Conservation (phyloP, 2,113 vertebrate species). For the Numenius arquata region DNA sequence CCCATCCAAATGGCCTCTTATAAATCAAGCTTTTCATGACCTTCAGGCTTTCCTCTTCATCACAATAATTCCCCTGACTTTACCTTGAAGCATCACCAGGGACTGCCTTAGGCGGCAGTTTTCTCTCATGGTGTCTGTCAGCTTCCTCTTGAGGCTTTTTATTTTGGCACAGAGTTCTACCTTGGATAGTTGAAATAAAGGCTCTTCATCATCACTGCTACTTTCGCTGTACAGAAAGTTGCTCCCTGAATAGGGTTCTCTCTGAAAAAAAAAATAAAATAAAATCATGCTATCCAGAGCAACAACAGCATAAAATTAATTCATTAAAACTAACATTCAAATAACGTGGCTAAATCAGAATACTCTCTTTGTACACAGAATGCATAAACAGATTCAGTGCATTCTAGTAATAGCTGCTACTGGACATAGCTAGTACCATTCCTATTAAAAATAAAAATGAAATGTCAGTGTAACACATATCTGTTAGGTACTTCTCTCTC, state of each 20-base stretch:
- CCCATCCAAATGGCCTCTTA: background rate
- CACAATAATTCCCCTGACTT: background rate
- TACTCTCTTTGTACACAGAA: background rate
- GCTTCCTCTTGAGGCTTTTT: conserved; percentile 72
- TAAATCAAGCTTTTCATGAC: conserved; percentile 11
- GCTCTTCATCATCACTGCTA: conserved; percentile 76
- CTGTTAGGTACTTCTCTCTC: background rate
- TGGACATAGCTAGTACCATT: background rate
- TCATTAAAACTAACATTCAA: background rate
- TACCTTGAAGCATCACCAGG: conserved; percentile 78
- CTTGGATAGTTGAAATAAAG: conserved; percentile 75
- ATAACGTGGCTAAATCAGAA: background rate
- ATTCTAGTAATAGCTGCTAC: background rate
- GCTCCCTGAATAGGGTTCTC: conserved; percentile 64
- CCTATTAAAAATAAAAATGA: background rate
- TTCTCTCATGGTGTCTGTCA: conserved; percentile 70
- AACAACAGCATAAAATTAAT: conserved; percentile 4
- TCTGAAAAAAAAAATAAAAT: conserved; percentile 29
- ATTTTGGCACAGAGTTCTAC: conserved; percentile 74
- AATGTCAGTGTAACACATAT: background rate
- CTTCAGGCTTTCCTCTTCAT: background rate
- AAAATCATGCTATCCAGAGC: background rate
- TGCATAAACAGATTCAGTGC: background rate
- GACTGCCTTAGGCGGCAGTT: conserved; percentile 76
- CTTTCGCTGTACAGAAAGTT: conserved; percentile 70